A percentile compares a stretch with the other conserved stretches of the same genome.
Conservation (phyloP, 2,888 invertebrate genomes). For the Clanis bilineata region DNA sequence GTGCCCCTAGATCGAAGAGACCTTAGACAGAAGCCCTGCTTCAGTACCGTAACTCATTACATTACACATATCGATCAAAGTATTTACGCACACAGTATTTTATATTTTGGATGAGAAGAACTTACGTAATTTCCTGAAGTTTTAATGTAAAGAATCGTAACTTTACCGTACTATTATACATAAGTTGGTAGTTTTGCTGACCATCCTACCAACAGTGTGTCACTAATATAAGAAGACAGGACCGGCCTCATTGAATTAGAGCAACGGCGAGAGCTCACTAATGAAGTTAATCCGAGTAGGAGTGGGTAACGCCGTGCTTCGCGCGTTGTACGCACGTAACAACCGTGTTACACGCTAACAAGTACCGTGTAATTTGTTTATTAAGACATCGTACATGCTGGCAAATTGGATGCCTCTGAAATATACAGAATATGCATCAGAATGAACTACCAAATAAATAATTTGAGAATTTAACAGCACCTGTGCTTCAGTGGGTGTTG, state of each 20-base stretch:
- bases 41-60: no score
- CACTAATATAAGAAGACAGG: slow-evolving; percentile 21
- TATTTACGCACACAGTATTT: no score
- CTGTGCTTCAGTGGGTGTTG: neutral
- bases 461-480: neutral
- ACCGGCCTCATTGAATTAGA: slow-evolving; percentile 50
- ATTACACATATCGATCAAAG: no score
- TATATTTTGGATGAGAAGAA: no score
- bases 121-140: no score
- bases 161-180: no score
- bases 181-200: neutral
- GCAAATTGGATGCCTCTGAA: neutral
- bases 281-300: slow-evolving; percentile 50
- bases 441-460: neutral
- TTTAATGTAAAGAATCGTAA: no score
- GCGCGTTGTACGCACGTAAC: slow-evolving; percentile 18
- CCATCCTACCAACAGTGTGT: neutral
- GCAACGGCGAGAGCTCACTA: slow-evolving; percentile 46
- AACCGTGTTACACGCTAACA: slow-evolving; percentile 18
- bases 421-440: neutral
- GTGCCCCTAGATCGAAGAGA: no score
- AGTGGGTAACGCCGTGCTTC: slow-evolving; percentile 21
- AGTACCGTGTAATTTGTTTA: slow-evolving; percentile 18
- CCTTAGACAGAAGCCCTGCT: no score
- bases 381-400: neutral